phyloP scores from a whole-genome alignment of 1,140 invertebrate species.

The Thrips palmi region DNA sequence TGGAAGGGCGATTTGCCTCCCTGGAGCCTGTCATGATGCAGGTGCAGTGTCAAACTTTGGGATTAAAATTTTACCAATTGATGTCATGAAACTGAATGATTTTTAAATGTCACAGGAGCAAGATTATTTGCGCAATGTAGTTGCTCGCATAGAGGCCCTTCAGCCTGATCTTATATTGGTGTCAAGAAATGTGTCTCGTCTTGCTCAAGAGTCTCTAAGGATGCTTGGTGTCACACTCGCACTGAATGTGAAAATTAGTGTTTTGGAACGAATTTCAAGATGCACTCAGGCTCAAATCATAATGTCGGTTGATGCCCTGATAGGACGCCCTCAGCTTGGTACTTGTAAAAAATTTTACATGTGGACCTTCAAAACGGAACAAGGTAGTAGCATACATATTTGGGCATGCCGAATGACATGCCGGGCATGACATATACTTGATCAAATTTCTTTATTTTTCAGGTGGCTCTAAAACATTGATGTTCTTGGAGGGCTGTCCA shows the following conservation, averaged over 20 bases:
- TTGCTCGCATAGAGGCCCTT: constrained; percentile 69
- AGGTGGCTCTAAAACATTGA: constrained; percentile 61
- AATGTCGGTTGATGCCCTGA: constrained; percentile 74
- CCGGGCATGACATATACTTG: not conserved
- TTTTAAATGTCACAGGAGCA: constrained; percentile 40
- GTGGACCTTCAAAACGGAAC: constrained; percentile 37
- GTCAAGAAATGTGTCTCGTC: constrained; percentile 69
- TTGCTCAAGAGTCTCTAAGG: constrained; percentile 75
- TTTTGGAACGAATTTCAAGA: constrained; percentile 67
- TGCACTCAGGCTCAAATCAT: constrained; percentile 74
- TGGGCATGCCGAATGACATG: constrained; percentile 7
- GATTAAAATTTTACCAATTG: constrained; percentile 2
- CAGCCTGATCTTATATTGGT: constrained; percentile 78
- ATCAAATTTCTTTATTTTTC: constrained; percentile 17
- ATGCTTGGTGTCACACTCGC: constrained; percentile 67
- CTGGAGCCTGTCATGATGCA: constrained; percentile 82
- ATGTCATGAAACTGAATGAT: not conserved
- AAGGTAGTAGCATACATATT: constrained; percentile 22
- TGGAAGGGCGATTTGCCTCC: constrained; percentile 76
- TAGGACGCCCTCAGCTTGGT: constrained; percentile 65
- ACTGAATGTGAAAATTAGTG: constrained; percentile 67
- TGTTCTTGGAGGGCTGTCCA: constrained; percentile 86
- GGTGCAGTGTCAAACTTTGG: constrained; percentile 24
- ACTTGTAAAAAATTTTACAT: constrained; percentile 75
- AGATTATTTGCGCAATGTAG: constrained; percentile 74